phyloP scores from a whole-genome alignment of 1,140 invertebrate species.

The Bombus sylvicola region DNA sequence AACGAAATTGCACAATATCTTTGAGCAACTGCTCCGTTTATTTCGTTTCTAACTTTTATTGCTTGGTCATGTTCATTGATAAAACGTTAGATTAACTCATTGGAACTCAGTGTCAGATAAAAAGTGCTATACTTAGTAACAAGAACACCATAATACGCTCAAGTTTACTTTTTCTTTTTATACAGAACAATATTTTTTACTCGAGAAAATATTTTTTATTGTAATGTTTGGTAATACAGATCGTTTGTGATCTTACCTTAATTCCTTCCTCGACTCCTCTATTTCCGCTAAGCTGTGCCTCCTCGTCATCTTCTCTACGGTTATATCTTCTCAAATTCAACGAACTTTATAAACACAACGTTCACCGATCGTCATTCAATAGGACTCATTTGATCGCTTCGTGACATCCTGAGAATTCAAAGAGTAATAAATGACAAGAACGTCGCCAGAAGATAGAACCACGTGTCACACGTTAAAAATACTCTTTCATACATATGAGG shows the following conservation, averaged over 20 bases:
- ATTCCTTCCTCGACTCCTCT: slow-evolving; percentile 18
- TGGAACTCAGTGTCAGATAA: background rate
- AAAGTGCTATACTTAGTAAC: background rate
- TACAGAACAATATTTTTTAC: background rate
- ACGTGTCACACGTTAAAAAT: background rate
- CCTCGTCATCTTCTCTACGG: slow-evolving; percentile 17
- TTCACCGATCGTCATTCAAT: background rate
- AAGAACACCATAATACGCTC: too few relatives aligned
- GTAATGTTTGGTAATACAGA: background rate
- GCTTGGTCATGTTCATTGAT: background rate
- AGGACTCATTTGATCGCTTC: background rate
- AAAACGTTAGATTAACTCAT: background rate
- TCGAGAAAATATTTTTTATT: background rate
- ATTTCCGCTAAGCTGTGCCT: slow-evolving; percentile 23
- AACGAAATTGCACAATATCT: background rate
- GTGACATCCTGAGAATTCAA: background rate
- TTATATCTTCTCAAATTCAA: background rate
- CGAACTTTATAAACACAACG: background rate
- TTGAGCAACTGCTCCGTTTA: background rate
- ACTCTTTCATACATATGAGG: background rate
- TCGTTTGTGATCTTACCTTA: slow-evolving; percentile 14
- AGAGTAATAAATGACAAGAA: background rate
- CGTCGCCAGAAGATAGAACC: too few relatives aligned
- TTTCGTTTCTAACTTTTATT: background rate
- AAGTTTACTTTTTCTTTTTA: too few relatives aligned